Conservation (phyloP, 2,113 vertebrate species). For the Anoplopoma fimbria region DNA sequence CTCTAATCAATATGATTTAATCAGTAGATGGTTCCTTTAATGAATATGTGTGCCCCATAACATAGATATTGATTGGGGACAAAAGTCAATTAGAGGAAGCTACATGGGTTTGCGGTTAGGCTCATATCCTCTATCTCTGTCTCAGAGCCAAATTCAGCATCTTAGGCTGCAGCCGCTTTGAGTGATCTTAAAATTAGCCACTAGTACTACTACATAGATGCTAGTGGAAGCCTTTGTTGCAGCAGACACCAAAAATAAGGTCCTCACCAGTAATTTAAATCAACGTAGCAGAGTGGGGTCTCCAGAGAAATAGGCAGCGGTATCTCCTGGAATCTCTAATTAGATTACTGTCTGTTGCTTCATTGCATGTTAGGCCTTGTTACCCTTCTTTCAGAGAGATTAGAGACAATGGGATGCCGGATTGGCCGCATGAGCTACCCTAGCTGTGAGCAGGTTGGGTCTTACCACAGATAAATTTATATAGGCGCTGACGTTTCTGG, state of each 20-base stretch:
- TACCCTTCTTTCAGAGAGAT: conserved; percentile 82
- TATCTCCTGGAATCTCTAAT: conserved; percentile 86
- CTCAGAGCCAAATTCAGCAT: conserved; percentile 38
- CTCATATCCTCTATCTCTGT: conserved; percentile 63
- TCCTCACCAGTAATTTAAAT: conserved; percentile 82
- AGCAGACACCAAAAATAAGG: conserved; percentile 79
- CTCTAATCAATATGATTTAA: conserved; percentile 84
- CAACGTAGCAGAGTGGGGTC: conserved; percentile 75
- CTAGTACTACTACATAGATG: conserved; percentile 27
- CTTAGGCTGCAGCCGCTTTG: conserved; percentile 43
- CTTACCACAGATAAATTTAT: conserved; percentile 66
- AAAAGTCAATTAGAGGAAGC: conserved; percentile 79
- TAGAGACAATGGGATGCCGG: conserved; percentile 77
- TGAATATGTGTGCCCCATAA: conserved; percentile 83
- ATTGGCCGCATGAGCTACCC: conserved; percentile 50
- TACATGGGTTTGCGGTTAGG: conserved; percentile 62
- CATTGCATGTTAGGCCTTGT: conserved; percentile 84
- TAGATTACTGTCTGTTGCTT: conserved; percentile 86
- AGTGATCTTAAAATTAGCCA: conserved; percentile 67
- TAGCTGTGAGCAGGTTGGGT: conserved; percentile 39
- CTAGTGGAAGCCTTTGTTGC: conserved; percentile 67
- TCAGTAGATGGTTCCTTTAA: conserved; percentile 84
- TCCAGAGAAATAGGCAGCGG: conserved; percentile 74
- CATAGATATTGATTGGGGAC: conserved; percentile 80
- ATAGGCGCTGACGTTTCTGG: conserved; percentile 45